Conservation (phyloP, 2,888 invertebrate species). For the Anagyrus pseudococci region DNA sequence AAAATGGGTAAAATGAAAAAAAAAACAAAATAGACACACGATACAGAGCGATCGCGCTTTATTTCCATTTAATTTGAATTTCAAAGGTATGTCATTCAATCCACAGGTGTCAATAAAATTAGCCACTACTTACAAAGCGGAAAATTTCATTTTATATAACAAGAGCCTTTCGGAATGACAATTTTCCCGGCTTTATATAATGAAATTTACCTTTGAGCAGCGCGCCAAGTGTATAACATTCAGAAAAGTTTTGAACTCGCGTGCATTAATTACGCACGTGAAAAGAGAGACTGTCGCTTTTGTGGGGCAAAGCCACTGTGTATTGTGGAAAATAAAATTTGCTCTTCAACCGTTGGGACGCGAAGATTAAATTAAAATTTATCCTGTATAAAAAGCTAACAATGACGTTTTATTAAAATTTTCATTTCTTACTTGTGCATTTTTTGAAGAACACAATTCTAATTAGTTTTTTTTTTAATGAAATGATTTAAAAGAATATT, state of each 20-base stretch:
- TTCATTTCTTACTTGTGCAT: no score
- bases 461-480: no score
- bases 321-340: conserved; percentile 16
- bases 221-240: conserved; percentile 6
- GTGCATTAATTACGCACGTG: conserved; percentile 13
- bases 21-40: no score
- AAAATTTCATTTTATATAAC: conserved; percentile 16
- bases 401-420: no score
- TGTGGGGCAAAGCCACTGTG: conserved; percentile 1
- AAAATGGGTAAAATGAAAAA: no score
- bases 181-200: conserved; percentile 14
- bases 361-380: not conserved
- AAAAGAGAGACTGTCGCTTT: conserved; percentile 10
- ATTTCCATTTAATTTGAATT: no score
- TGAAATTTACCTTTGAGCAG: conserved; percentile 9
- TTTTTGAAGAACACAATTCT: no score
- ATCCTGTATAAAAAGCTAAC: no score
- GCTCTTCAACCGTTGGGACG: not conserved
- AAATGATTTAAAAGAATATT: no score
- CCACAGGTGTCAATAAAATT: conserved; percentile 6
- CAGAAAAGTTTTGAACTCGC: conserved; percentile 19
- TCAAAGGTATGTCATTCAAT: conserved; percentile 4
- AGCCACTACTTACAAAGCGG: conserved; percentile 4
- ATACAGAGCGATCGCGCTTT: no score
- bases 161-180: conserved; percentile 3